Percentiles rank a stretch among this genome's conserved stretches.
phyloP scores from a whole-genome alignment of 2,797 vertebrate genomes.

The Pelochelys cantorii region DNA sequence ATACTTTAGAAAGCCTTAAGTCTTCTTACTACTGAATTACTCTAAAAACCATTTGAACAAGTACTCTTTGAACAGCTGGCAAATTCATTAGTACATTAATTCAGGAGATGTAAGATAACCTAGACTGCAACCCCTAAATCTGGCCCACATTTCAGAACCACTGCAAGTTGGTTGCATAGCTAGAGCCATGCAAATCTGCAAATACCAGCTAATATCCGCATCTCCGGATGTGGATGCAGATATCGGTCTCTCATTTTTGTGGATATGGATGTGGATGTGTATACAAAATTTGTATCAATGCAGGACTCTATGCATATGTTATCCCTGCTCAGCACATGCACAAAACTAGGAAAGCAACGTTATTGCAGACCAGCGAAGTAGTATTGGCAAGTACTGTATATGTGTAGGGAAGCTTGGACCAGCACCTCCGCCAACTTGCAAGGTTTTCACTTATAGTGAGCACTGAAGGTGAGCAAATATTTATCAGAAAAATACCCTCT shows the following conservation, averaged over 20 bases:
- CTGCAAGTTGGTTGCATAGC: background rate
- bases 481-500: background rate
- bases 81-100: background rate
- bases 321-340: background rate
- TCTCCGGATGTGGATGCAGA: too few species aligned
- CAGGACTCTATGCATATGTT: background rate
- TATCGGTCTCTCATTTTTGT: too few species aligned
- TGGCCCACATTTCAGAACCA: background rate
- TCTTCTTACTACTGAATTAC: background rate
- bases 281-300: too few species aligned
- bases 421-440: background rate
- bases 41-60: background rate
- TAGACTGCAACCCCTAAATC: background rate
- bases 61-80: background rate
- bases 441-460: background rate
- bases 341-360: background rate
- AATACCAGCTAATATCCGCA: too few species aligned
- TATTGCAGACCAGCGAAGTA: background rate
- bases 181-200: too few species aligned
- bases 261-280: too few species aligned
- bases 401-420: background rate
- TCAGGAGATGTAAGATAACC: background rate
- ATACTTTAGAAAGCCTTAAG: background rate
- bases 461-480: background rate
- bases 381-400: fast-evolving